Base-by-base conservation (phyloP, 2,888 invertebrate genomes). In the Oscheius myriophilus region DNA sequence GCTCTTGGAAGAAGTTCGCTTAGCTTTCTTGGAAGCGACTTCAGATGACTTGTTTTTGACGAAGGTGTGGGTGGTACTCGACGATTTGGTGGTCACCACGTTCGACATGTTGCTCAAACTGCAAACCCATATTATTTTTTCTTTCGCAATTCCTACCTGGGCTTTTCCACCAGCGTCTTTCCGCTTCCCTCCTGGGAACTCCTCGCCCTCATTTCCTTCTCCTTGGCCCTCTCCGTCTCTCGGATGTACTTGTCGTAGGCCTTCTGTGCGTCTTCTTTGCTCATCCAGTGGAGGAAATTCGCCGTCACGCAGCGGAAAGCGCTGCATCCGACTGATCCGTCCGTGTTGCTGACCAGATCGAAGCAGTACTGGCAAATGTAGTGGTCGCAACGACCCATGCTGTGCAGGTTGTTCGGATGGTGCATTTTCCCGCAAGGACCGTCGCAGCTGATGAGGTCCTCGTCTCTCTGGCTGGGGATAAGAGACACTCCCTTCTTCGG, bases 281-380 rank as follows among this genome's bases (percentile, higher is more conserved):
- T 46, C 46, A 61, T n/a, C 7, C 33, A n/a, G n/a, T 9, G 9
- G 49, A 49, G 49, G 33, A 49, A 14, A 25, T 33, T 46, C n/a
- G 6, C n/a, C n/a, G 39, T 46, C 46, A 61, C 49, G 18, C 61
- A 61, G 18, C n/a, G 18, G 18, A 45, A 46, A n/a, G 61, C 46
- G 2, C 26, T 49, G 39, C 61, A 61, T 3, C 49, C 49, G 7
- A 61, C 26, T 4, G 61, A 49, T 23, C 61, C 61, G 49, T 61
- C 61, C 33, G 45, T 12, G 18, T 61, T 61, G 33, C 26, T 23
- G n/a, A 49, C 16, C 25, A 61, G n/a, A n/a, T 61, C 49, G 61
- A 49, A 61, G 49, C 61, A 61, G 23, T 49, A 18, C 16, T 61
- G 25, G 61, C 61, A 61, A 26, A 61, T 18, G 49, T 61, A 61